Base-by-base conservation (phyloP, 1,140 invertebrate species). In the Vanessa tameamea region DNA sequence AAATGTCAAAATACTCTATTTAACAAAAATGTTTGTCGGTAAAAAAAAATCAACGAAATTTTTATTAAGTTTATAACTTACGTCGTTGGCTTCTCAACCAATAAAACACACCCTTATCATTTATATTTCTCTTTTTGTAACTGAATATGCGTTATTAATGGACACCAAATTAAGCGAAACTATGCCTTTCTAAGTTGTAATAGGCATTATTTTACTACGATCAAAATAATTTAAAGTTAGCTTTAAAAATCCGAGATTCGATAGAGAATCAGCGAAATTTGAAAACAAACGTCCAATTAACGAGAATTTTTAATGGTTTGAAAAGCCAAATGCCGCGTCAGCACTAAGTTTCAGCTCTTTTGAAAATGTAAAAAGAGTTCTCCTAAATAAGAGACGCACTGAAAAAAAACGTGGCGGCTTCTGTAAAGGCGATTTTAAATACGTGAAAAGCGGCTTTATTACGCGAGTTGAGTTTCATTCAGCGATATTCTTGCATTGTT, bases 201-300 rank as follows among this genome's bases (percentile, higher is more conserved):
- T 61, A 61, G 37, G 57, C 26, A n/a, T 61, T 61, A 61, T 37
- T 61, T 61, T 37, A n/a, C 31, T 23, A 15, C 31, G 57, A 3
- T 37, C 16, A 8, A 23, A 57, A 57, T 31, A 26, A 31, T 61
- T 61, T 15, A 37, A 61, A 61, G 31, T 61, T 61, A 61, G 57
- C 57, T 61, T 37, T 61, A 37, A 61, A 61, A 61, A 61, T 61
- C 57, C 57, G 57, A 37, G 57, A 61, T 61, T 23, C 31, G 57
- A 68, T 57, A 61, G 57, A 61, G 55, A 69, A n/a, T 57, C 66
- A 59, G 66, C 66, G 31, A 15, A 57, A 69, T 47, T 69, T 23
- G 55, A 20, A 55, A 69, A 69, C 66, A 69, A 69, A 69, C 55
- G 66, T 69, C 66, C 66, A 69, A 69, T 69, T 69, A 69, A 57